Evolutionary conservation across 2,113 vertebrate genomes (phyloP), one percentile per base, ranked within the genome.

Genomic region (Gorsachius goisagi): DNA sequence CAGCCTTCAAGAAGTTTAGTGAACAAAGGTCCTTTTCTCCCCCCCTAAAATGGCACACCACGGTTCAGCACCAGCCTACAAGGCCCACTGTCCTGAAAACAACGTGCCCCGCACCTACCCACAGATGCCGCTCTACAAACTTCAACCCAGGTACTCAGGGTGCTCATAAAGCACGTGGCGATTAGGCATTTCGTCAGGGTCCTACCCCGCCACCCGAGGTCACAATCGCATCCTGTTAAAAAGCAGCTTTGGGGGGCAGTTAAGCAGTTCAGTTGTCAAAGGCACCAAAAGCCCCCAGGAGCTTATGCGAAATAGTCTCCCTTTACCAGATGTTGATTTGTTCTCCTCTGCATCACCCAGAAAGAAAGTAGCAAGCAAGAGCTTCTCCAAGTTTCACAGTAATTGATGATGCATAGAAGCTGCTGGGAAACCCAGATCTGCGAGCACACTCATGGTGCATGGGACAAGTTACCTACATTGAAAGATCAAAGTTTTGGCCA

Each of bases 191-290:
- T 44, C 28, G 50, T 64, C 67, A 18, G 47, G 67, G 4, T 16
- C 7, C 16, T 33, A 27, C 11, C 8, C 3, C 9, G 67, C 39
- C 15, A 44, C 30, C 5, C 0, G 0, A 8, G 3, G n/a, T n/a
- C 13, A 32, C 3, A 71, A 47, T 27, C 56, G 22, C 21, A 47
- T 9, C 18, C 18, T 52, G 27, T 10, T 82, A n/a, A 89, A 85
- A 87, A 32, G 4, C 2, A 71, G 50, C 8, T 49, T 93, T 58
- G 58, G 30, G 74, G 0, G 4, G 37, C 6, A 75, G 9, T 56
- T 47, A 16, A 39, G 18, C 28, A 9, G 32, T n/a, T 59, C 10
- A 30, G 6, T 37, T 78, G 9, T 5, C 41, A 93, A 81, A 63
- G 41, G 22, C 22, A 81, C 11, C 28, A 62, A 45, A 87, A 28